Conservation (phyloP, 1,140 invertebrate species). For the Drosophila asahinai region DNA sequence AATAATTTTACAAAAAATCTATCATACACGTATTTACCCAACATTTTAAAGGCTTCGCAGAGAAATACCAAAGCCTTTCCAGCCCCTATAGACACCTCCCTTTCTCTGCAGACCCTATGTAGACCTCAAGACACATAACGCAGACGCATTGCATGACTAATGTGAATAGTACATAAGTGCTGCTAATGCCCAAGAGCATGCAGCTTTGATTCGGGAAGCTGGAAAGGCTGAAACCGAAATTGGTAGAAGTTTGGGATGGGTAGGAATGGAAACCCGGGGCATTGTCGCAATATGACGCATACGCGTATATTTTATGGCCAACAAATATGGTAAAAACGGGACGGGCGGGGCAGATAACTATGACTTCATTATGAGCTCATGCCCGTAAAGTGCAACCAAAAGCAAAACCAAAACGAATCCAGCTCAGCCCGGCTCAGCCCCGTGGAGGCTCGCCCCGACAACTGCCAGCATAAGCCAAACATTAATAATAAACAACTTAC, state of each 20-base stretch:
- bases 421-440: slow-evolving; percentile 16
- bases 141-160: slow-evolving; percentile 41
- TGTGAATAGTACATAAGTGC: slow-evolving; percentile 51
- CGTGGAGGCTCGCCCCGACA: slow-evolving; percentile 27
- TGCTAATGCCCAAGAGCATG: slow-evolving; percentile 53
- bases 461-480: slow-evolving; percentile 73
- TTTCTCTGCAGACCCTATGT: not conserved
- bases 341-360: slow-evolving; percentile 55
- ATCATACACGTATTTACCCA: not conserved
- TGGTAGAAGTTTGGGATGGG: not conserved
- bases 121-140: slow-evolving; percentile 8
- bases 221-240: not conserved
- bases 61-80: not conserved
- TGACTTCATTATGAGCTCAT: slow-evolving; percentile 77
- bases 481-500: slow-evolving; percentile 82
- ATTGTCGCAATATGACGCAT: slow-evolving; percentile 75
- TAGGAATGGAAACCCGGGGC: not conserved
- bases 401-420: slow-evolving; percentile 2
- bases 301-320: slow-evolving; percentile 68
- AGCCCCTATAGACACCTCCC: not conserved
- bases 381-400: slow-evolving; percentile 65
- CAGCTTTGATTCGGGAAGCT: slow-evolving; percentile 16
- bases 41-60: not conserved
- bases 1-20: not conserved
- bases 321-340: slow-evolving; percentile 58